phyloP scores from a whole-genome alignment of 2,113 vertebrate genomes.

The Phrynocephalus versicolor region DNA sequence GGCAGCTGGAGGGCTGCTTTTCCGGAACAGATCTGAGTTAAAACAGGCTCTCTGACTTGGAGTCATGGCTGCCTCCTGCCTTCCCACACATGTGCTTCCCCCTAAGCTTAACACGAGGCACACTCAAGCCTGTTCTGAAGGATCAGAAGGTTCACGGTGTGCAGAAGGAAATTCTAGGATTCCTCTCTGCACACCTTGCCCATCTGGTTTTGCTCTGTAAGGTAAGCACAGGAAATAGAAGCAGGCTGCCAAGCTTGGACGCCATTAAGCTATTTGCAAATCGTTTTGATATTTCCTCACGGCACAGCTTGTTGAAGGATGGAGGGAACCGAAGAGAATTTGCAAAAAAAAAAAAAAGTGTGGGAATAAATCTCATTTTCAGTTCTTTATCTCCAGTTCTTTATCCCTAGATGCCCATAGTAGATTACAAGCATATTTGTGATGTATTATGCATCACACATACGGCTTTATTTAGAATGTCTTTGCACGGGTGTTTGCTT shows the following conservation, averaged over 20 bases:
- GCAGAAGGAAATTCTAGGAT: slow-evolving; percentile 16
- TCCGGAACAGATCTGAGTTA: neutral
- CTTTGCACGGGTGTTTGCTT: neutral
- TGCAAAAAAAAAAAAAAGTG: neutral
- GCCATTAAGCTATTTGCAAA: slow-evolving; percentile 46
- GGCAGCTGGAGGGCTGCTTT: neutral
- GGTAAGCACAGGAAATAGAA: slow-evolving; percentile 21
- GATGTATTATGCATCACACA: too few relatives aligned
- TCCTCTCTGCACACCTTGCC: slow-evolving; percentile 11
- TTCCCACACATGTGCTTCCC: neutral
- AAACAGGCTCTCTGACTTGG: neutral
- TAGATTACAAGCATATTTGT: neutral
- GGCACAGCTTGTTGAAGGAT: slow-evolving; percentile 48
- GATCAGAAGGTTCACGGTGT: neutral
- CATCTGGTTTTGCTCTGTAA: slow-evolving; percentile 40
- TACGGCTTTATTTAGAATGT: too few relatives aligned
- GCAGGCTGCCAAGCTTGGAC: neutral
- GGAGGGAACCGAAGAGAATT: slow-evolving; percentile 36
- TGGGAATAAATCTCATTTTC: slow-evolving; percentile 40
- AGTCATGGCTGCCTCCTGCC: rapidly evolving
- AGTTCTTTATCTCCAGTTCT: neutral
- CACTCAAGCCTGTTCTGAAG: neutral
- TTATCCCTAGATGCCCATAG: neutral
- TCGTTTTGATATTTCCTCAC: slow-evolving; percentile 36
- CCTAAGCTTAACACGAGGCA: slow-evolving; percentile 15